phyloP scores from a whole-genome alignment of 2,113 vertebrate species.

The Otocyon megalotis region DNA sequence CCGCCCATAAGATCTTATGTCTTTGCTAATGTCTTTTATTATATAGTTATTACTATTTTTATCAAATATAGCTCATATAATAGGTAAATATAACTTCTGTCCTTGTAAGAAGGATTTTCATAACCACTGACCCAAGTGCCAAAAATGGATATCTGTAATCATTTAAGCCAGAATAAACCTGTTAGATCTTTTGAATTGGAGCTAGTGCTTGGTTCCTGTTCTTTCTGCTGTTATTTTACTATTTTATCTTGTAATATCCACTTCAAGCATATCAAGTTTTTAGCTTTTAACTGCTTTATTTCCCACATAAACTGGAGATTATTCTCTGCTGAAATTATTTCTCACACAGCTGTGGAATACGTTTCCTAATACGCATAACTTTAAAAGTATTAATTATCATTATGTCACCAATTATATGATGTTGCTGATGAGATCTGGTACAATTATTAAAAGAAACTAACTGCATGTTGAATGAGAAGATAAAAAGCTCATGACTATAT shows the following conservation, averaged over 20 bases:
- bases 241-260: conserved; percentile 4
- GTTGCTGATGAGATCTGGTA: not conserved
- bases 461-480: not conserved
- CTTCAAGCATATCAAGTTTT: not conserved
- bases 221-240: not conserved
- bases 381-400: conserved; percentile 40
- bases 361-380: not conserved
- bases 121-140: not conserved
- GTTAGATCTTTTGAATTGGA: not conserved
- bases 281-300: not conserved
- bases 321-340: conserved; percentile 28
- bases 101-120: not conserved
- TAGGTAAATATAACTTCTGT: not conserved
- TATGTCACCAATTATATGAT: not conserved
- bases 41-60: not conserved
- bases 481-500: not conserved
- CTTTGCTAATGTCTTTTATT: not conserved
- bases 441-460: not conserved
- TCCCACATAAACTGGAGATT: not conserved
- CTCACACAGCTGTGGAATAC: not conserved
- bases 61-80: not conserved
- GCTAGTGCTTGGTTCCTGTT: not conserved
- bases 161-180: not conserved
- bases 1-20: fast-evolving
- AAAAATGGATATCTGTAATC: not conserved